A percentile compares a stretch with the other conserved stretches of the same genome.
These are phyloP conservation scores for Ceriagrion tenellum DNA, from an alignment of 2,888 invertebrate species.

Conservation along the genomic window DNA sequence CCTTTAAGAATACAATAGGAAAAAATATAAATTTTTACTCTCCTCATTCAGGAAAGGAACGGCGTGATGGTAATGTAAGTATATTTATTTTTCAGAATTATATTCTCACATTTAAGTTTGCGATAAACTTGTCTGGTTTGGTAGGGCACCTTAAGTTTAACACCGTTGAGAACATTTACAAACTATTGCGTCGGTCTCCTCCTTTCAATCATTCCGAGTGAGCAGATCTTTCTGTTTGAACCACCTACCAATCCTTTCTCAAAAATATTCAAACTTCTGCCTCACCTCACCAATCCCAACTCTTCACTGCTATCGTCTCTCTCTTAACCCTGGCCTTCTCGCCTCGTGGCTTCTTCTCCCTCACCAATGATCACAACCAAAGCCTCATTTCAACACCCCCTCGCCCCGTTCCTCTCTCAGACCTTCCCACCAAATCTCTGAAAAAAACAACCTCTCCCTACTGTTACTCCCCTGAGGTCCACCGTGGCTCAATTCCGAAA, in stretches of 20 bases:
- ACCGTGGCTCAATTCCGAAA: neutral
- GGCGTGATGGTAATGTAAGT: too few relatives aligned
- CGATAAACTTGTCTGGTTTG: too few relatives aligned
- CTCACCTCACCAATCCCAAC: neutral
- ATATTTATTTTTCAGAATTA: too few relatives aligned
- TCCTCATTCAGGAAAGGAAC: too few relatives aligned
- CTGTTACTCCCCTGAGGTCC: neutral
- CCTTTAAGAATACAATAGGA: too few relatives aligned
- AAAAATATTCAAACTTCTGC: neutral
- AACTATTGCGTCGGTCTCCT: neutral
- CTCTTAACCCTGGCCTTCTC: neutral
- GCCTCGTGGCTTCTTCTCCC: neutral
- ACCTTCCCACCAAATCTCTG: neutral
- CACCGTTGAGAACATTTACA: neutral
- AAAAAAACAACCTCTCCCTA: neutral
- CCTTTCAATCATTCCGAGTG: neutral
- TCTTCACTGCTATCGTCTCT: neutral
- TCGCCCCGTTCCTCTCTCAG: neutral
- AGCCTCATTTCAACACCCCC: neutral
- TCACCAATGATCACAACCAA: neutral
- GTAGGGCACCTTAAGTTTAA: too few relatives aligned
- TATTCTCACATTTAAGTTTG: too few relatives aligned
- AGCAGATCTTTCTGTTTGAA: neutral
- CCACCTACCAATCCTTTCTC: neutral
- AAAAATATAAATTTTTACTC: too few relatives aligned